These are phyloP conservation scores for Neoaliturus tenellus DNA, from an alignment of 2,888 invertebrate species.

Conservation along the genomic window DNA sequence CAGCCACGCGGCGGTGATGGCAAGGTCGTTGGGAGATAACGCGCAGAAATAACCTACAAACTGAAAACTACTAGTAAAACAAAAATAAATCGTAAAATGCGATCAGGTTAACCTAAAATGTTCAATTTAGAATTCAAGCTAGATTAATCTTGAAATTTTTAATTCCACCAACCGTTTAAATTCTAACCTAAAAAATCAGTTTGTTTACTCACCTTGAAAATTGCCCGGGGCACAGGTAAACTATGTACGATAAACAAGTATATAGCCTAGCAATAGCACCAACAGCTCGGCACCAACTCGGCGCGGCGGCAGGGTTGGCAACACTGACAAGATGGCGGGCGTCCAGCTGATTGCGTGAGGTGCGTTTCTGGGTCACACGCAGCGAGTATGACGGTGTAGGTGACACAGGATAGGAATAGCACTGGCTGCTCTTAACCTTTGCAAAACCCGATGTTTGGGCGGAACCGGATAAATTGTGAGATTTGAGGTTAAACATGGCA, in stretches of 20 bases:
- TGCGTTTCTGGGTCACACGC: constrained; percentile 51
- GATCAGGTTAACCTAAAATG: too few relatives aligned
- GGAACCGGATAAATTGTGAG: not conserved
- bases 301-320: constrained; percentile 26
- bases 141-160: too few relatives aligned
- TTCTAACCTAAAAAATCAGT: not conserved
- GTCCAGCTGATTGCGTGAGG: constrained; percentile 47
- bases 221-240: not conserved
- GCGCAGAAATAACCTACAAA: not conserved
- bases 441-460: not conserved
- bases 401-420: constrained; percentile 21
- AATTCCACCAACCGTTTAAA: too few relatives aligned
- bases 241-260: constrained; percentile 29
- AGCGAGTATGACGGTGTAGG: constrained; percentile 5
- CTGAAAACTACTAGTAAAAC: too few relatives aligned
- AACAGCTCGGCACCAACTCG: not conserved
- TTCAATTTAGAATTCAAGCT: too few relatives aligned
- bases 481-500: too few relatives aligned
- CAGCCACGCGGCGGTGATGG: not conserved
- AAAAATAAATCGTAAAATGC: too few relatives aligned
- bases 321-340: not conserved
- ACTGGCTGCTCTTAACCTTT: not conserved
- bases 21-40: not conserved
- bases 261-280: constrained; percentile 14
- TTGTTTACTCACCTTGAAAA: constrained; percentile 35